Percentiles rank a stretch among this genome's conserved stretches.
These are phyloP conservation scores for Ichneumon xanthorius DNA, from an alignment of 2,888 invertebrate species.

Conservation along the genomic window DNA sequence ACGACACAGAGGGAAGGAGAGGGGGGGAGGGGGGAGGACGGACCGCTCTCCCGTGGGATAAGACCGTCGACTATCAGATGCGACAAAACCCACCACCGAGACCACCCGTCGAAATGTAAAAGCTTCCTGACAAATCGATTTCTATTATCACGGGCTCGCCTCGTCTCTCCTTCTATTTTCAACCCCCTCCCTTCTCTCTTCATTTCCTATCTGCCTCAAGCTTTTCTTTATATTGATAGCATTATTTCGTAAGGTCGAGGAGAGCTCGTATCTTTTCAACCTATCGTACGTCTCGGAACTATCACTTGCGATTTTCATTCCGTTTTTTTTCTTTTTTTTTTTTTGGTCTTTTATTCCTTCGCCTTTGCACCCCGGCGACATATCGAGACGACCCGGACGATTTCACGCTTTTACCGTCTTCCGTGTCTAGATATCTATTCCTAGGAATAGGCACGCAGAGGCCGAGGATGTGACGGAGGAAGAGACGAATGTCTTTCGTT, in stretches of 20 bases:
- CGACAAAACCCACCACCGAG: conserved; percentile 63
- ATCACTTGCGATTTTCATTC: conserved; percentile 44
- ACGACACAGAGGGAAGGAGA: conserved; percentile 31
- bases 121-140: conserved; percentile 79
- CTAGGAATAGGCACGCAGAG: not conserved
- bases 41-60: conserved; percentile 66
- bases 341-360: not conserved
- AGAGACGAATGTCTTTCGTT: too few species aligned
- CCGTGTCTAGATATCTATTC: not conserved
- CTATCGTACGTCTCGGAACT: conserved; percentile 41
- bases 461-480: too few species aligned
- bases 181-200: not conserved
- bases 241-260: conserved; percentile 69
- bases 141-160: conserved; percentile 74
- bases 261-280: conserved; percentile 54
- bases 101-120: conserved; percentile 73
- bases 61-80: conserved; percentile 65
- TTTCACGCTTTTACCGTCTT: conserved; percentile 54
- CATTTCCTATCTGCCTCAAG: conserved; percentile 14
- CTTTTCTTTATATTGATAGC: conserved; percentile 68
- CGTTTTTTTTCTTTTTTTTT: conserved; percentile 3
- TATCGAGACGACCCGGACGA: conserved; percentile 39
- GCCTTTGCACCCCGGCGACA: conserved; percentile 5
- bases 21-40: conserved; percentile 16
- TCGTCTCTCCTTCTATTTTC: conserved; percentile 54